These are phyloP conservation scores for Callimorpha dominula DNA, from an alignment of 2,888 invertebrate genomes.

Conservation along the genomic window DNA sequence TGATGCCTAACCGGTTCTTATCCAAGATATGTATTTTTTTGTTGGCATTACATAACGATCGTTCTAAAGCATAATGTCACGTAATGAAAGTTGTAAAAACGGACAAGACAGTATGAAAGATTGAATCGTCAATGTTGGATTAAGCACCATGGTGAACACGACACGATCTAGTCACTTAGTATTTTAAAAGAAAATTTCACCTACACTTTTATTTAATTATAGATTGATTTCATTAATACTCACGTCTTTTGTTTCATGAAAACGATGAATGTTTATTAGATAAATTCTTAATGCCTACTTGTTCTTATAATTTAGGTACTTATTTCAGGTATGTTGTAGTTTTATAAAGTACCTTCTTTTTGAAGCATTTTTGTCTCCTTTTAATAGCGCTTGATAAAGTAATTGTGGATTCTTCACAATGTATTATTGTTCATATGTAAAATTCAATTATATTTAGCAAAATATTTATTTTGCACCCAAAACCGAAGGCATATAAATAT, in stretches of 20 bases:
- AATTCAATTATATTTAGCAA: background rate
- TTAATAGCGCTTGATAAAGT: background rate
- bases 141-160: slow-evolving; percentile 15
- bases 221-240: background rate
- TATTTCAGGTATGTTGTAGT: background rate
- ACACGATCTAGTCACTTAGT: slow-evolving; percentile 9
- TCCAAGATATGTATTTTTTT: slow-evolving; percentile 43
- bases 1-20: slow-evolving; percentile 47
- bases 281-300: background rate
- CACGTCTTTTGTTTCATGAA: background rate
- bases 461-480: background rate
- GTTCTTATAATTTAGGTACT: background rate
- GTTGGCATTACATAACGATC: slow-evolving; percentile 41
- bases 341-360: background rate
- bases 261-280: background rate
- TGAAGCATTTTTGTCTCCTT: background rate
- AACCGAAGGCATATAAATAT: background rate
- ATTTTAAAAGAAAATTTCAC: background rate
- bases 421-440: background rate
- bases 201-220: background rate
- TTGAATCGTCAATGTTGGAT: slow-evolving; percentile 34
- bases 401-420: background rate
- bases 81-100: slow-evolving; percentile 28
- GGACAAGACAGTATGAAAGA: slow-evolving; percentile 30
- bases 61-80: slow-evolving; percentile 33